phyloP scores from a whole-genome alignment of 2,113 vertebrate species.

The Chloropsis cyanopogon region DNA sequence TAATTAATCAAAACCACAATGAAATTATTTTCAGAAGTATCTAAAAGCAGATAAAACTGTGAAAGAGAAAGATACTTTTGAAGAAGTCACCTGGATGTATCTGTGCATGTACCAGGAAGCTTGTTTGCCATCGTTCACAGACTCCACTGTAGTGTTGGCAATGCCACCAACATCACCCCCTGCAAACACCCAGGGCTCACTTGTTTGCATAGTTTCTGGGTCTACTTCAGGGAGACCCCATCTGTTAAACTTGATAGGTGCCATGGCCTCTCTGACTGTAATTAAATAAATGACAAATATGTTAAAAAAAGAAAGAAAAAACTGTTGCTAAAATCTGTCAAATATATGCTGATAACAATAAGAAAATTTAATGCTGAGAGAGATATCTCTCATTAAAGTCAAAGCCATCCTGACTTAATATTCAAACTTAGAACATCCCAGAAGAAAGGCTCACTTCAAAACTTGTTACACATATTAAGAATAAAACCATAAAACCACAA shows the following conservation, averaged over 20 bases:
- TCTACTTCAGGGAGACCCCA: conserved; percentile 90
- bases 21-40: neutral
- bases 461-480: neutral
- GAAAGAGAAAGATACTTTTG: neutral
- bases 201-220: conserved; percentile 91
- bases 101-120: conserved; percentile 91
- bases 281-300: conserved; percentile 6
- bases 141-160: conserved; percentile 92
- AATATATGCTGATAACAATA: neutral
- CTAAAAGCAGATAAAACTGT: neutral
- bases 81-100: conserved; percentile 82
- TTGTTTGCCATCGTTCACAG: conserved; percentile 93
- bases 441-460: neutral
- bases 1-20: neutral
- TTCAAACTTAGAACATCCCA: neutral
- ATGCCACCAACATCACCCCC: conserved; percentile 88
- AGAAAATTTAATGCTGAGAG: neutral
- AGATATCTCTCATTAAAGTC: neutral
- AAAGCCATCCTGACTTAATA: neutral
- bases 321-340: neutral
- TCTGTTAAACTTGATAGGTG: conserved; percentile 84
- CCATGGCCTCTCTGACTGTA: conserved; percentile 86
- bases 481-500: neutral
- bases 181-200: conserved; percentile 89
- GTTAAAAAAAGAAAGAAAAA: neutral